Evolutionary conservation across 1,140 invertebrate genomes (phyloP).

Genomic region (Stenopsyche tienmushanensis): DNA sequence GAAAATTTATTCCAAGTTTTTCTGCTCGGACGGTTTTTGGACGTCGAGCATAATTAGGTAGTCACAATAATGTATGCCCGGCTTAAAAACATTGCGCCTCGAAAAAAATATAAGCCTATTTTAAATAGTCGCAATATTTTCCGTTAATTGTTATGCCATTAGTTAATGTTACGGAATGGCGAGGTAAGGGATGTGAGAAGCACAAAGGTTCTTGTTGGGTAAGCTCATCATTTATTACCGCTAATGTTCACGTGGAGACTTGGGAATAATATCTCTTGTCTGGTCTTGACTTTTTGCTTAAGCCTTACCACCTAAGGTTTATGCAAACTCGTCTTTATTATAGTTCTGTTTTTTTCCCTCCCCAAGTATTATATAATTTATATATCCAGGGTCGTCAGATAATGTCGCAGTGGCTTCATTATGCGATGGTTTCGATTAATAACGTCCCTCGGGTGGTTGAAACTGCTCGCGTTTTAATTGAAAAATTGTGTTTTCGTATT

Average conservation of each 20-base stretch:
- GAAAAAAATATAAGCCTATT: neutral
- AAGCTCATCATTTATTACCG: constrained; percentile 19
- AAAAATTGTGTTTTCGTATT: constrained; percentile 9
- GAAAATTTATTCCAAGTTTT: no score
- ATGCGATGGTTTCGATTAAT: neutral
- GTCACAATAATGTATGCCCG: no score
- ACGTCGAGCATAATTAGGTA: no score
- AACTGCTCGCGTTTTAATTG: no score
- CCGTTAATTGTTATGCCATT: neutral
- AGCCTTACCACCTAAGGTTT: no score
- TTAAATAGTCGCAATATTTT: neutral
- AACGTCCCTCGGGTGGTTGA: no score
- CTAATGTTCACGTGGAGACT: constrained; percentile 10
- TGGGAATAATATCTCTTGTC: constrained; percentile 6
- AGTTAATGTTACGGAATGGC: neutral
- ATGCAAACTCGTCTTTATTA: neutral
- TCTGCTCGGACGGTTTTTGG: no score
- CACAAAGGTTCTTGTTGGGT: constrained; percentile 1
- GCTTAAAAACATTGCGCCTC: no score
- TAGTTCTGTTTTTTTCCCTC: neutral
- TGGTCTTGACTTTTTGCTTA: constrained; percentile 6
- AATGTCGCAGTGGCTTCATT: neutral
- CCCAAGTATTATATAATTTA: neutral
- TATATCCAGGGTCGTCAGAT: neutral
- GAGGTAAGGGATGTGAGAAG: neutral